Percentiles rank a stretch among this genome's conserved stretches.
Conservation (phyloP, 2,797 vertebrate genomes). For the Labroides dimidiatus region DNA sequence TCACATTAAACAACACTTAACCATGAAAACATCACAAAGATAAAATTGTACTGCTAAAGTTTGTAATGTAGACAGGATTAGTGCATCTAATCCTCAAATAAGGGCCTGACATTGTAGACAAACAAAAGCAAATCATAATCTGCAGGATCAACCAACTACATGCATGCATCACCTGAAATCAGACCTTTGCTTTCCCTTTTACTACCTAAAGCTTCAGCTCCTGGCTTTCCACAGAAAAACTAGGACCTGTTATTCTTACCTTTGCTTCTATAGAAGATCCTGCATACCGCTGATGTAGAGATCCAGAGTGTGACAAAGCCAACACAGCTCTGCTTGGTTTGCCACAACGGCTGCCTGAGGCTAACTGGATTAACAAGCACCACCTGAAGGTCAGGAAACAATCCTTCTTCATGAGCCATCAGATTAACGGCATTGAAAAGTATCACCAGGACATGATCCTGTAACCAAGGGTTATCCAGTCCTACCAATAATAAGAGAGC, state of each 20-base stretch:
- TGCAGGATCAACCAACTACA: neutral
- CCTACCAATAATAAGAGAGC: neutral
- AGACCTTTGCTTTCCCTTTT: neutral
- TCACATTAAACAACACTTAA: neutral
- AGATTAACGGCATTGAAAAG: conserved; percentile 61
- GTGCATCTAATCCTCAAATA: neutral
- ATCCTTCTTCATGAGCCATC: conserved; percentile 57
- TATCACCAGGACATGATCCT: conserved; percentile 22
- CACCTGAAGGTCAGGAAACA: conserved; percentile 75
- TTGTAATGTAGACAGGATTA: neutral
- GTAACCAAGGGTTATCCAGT: conserved; percentile 19
- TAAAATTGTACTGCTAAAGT: neutral
- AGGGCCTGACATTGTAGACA: neutral
- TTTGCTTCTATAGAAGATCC: conserved; percentile 74
- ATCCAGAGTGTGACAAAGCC: conserved; percentile 60
- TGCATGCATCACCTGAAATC: neutral
- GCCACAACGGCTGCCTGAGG: conserved; percentile 50
- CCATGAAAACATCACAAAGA: neutral
- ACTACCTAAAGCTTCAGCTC: too few relatives aligned
- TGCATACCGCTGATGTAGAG: conserved; percentile 67
- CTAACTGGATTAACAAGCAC: conserved; percentile 83
- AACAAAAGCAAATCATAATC: conserved; percentile 5
- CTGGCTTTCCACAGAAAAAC: neutral
- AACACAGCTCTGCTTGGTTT: conserved; percentile 74
- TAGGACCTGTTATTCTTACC: conserved; percentile 66